A percentile compares a stretch with the other conserved stretches of the same genome.
These are phyloP conservation scores for Microcebus ravelobensis DNA, from an alignment of 2,113 vertebrate species.

Conservation along the genomic window DNA sequence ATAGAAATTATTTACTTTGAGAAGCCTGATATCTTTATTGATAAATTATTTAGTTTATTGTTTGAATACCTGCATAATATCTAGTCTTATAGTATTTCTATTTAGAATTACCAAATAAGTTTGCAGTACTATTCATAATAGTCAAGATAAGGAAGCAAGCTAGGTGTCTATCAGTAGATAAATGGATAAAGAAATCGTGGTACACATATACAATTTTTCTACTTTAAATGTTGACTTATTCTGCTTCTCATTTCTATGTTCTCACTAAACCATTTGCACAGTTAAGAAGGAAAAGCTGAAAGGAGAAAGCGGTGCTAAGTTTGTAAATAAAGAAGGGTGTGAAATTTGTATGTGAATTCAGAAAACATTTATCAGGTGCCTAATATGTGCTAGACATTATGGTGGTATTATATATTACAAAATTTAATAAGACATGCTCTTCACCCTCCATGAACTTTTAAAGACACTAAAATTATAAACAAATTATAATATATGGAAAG, in stretches of 20 bases:
- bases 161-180: too few species aligned
- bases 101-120: background rate
- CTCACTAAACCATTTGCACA: background rate
- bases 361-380: background rate
- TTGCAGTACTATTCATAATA: too few species aligned
- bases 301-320: background rate
- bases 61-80: background rate
- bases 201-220: too few species aligned
- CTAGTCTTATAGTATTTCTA: background rate
- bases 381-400: background rate
- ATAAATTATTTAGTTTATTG: background rate
- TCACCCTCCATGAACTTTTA: background rate
- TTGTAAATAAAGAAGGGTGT: background rate
- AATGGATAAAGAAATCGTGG: too few species aligned
- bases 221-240: background rate
- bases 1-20: background rate
- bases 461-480: background rate
- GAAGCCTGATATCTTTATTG: background rate
- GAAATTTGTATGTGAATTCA: background rate
- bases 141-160: too few species aligned
- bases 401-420: background rate
- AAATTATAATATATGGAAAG: background rate
- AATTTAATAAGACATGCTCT: background rate
- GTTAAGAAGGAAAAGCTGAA: background rate
- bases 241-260: background rate